Evolutionary conservation across 2,888 invertebrate species (phyloP).

Genomic region (Metalampra italica): DNA sequence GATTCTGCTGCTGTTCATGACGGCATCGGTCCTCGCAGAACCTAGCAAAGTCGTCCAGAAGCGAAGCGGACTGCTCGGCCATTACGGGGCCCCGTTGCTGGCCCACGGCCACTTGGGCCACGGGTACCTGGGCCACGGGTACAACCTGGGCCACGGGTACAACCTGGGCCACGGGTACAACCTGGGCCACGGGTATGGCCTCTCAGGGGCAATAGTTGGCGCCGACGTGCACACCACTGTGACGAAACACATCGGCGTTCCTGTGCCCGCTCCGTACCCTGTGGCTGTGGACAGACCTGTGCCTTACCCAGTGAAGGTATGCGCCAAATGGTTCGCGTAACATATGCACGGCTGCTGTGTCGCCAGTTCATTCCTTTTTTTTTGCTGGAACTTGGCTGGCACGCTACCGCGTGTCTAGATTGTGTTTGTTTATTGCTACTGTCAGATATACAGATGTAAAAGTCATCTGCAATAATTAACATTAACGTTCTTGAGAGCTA

Average conservation of each 20-base stretch:
- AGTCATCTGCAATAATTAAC: too few relatives aligned
- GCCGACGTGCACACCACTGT: slow-evolving; percentile 72
- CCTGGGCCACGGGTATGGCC: slow-evolving; percentile 18
- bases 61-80: slow-evolving; percentile 62
- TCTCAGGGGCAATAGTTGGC: slow-evolving; percentile 43
- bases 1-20: slow-evolving; percentile 52
- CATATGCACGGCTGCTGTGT: too few relatives aligned
- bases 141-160: slow-evolving; percentile 20
- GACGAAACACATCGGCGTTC: slow-evolving; percentile 70
- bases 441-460: too few relatives aligned
- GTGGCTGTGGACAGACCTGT: slow-evolving; percentile 69
- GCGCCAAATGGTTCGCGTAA: too few relatives aligned
- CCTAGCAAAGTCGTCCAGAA: slow-evolving; percentile 68
- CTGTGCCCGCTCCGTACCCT: slow-evolving; percentile 69
- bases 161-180: slow-evolving; percentile 21
- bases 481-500: too few relatives aligned
- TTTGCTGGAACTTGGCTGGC: too few relatives aligned
- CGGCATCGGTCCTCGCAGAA: slow-evolving; percentile 60
- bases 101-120: slow-evolving; percentile 20
- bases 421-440: too few relatives aligned
- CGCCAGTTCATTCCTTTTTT: too few relatives aligned
- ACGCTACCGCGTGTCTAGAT: too few relatives aligned
- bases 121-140: slow-evolving; percentile 24
- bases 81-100: slow-evolving; percentile 39
- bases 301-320: slow-evolving; percentile 65